A percentile compares a stretch with the other conserved stretches of the same genome.
These are phyloP conservation scores for Orestias chungarensis DNA, from an alignment of 2,797 vertebrate genomes.

Conservation along the genomic window DNA sequence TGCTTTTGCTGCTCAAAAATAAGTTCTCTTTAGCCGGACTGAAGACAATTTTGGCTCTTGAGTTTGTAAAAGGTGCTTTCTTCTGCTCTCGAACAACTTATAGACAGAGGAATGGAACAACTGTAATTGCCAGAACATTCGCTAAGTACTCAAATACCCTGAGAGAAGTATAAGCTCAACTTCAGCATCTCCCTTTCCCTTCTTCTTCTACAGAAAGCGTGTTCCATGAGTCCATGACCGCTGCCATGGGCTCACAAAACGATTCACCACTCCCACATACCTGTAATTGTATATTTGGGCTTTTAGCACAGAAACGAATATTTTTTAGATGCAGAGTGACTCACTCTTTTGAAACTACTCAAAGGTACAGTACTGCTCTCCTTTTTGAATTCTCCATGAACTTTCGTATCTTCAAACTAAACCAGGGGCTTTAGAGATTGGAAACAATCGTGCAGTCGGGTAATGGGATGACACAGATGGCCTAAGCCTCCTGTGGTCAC, in stretches of 20 bases:
- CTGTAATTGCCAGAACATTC: not conserved
- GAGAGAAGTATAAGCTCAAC: not conserved
- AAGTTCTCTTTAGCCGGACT: too few species aligned
- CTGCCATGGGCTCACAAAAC: not conserved
- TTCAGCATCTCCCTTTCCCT: not conserved
- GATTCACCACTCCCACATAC: not conserved
- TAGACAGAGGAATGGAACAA: not conserved
- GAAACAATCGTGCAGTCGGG: slow-evolving; percentile 22
- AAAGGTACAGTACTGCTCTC: not conserved
- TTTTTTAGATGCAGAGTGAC: not conserved
- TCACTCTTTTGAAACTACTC: not conserved
- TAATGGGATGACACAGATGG: slow-evolving; percentile 54
- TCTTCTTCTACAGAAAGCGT: not conserved
- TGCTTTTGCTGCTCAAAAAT: too few species aligned
- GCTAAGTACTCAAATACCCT: too few species aligned
- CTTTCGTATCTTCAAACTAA: not conserved
- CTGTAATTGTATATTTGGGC: not conserved
- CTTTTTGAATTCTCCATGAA: slow-evolving; percentile 12
- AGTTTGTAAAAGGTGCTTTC: too few species aligned
- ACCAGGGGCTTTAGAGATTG: slow-evolving; percentile 20
- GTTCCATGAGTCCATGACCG: not conserved
- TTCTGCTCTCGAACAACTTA: not conserved
- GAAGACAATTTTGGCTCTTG: too few species aligned
- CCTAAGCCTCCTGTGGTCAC: slow-evolving; percentile 43
- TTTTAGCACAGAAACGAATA: not conserved